Conservation (phyloP, 1,140 invertebrate genomes). For the Cydia pomonella region DNA sequence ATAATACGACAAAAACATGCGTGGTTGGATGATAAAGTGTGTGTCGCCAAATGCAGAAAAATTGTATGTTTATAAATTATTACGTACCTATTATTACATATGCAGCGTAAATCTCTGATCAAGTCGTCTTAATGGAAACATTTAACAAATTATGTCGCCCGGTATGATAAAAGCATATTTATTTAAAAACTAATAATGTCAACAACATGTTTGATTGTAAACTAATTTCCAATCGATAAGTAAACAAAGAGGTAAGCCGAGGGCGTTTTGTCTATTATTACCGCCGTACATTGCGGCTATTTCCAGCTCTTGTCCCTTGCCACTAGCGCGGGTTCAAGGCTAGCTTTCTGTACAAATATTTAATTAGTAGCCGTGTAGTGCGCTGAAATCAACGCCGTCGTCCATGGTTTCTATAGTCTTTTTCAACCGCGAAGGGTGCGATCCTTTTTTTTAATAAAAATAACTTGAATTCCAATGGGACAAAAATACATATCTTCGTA, state of each 20-base stretch:
- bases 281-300: slow-evolving; percentile 12
- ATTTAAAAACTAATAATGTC: not conserved
- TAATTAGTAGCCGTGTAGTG: slow-evolving; percentile 11
- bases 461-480: too few species aligned
- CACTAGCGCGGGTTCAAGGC: slow-evolving; percentile 21
- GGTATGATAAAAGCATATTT: not conserved
- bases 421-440: too few species aligned
- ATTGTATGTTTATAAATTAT: not conserved
- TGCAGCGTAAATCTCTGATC: not conserved
- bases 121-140: too few species aligned
- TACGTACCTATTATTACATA: not conserved
- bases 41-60: not conserved
- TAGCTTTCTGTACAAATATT: slow-evolving; percentile 27
- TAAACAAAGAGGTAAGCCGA: not conserved
- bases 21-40: not conserved
- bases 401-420: not conserved
- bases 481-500: too few species aligned
- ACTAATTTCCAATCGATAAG: slow-evolving; percentile 5
- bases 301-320: not conserved
- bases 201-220: not conserved
- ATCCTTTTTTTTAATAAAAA: too few species aligned
- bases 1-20: not conserved
- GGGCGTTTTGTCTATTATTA: slow-evolving; percentile 31
- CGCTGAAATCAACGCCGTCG: slow-evolving; percentile 5
- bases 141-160: too few species aligned